Evolutionary conservation across 2,888 invertebrate species (phyloP), one percentile per base, ranked within the genome.

Genomic region (Drosophila lutescens): DNA sequence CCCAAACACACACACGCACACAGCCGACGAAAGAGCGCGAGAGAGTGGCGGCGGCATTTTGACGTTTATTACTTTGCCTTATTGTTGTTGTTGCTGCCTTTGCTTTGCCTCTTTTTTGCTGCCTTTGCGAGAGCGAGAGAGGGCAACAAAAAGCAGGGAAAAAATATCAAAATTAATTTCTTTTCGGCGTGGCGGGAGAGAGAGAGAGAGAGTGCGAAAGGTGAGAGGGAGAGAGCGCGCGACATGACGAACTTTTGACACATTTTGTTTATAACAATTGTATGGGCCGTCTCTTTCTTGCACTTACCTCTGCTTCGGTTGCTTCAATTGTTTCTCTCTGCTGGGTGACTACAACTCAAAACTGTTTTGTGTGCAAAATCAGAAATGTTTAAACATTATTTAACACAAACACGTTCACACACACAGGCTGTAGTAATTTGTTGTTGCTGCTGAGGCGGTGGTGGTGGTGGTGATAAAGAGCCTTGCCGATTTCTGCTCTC

Each of bases 381-480:
- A 74, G 62, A 86, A 80, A 83, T 72, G 61, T 86, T 86, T 75
- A 73, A 83, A 81, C 80, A 81, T 83, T 86, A 80, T 87, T 87
- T 73, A 82, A 82, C 82, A 84, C 79, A 84, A 80, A 82, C 74
- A 81, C 79, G 62, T 57, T 70, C 72, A 61, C 69, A 67, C 76
- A 61, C 44, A 65, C 55, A 61, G 43, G 57, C 57, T 53, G 57
- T 67, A 67, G 67, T 67, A 67, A 69, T 63, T 74, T 74, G 53
- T 49, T 66, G 63, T 58, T 74, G 50, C 55, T 58, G 73, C 23
- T 50, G 72, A 53, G 34, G 32, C 60, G 53, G 15, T 71, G 59
- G 60, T 78, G 66, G 66, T 70, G 54, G 43, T 49, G 73, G 57
- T 69, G 66, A 70, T 82, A 57, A 55, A 50, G 43, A 50, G 43